Evolutionary conservation across 2,888 invertebrate species (phyloP).

Genomic region (Tortricodes alternella): DNA sequence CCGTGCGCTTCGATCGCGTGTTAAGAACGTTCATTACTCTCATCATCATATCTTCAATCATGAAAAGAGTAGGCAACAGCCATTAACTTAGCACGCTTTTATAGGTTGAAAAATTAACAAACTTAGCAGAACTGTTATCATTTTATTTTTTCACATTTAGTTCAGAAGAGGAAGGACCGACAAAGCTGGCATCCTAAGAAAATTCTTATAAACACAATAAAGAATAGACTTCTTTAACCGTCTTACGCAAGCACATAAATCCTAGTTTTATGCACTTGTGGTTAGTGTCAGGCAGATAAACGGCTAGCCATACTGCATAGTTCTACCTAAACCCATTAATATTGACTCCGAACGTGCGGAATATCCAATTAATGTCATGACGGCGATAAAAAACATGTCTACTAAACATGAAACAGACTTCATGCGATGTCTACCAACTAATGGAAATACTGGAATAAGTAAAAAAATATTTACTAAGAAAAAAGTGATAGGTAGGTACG

Average conservation of each 20-base stretch:
- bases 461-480: no score
- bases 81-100: no score
- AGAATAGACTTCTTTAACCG: constrained; percentile 6
- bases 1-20: no score
- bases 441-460: neutral
- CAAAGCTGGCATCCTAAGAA: neutral
- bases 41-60: no score
- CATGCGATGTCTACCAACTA: neutral
- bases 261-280: constrained; percentile 34
- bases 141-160: no score
- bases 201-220: neutral
- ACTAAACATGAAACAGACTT: constrained; percentile 21
- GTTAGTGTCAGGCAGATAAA: constrained; percentile 29
- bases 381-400: constrained; percentile 18
- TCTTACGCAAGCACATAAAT: constrained; percentile 33
- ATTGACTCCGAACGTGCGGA: constrained; percentile 36
- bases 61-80: no score
- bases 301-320: constrained; percentile 6
- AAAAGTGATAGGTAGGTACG: no score
- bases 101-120: no score
- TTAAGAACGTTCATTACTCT: no score
- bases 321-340: constrained; percentile 27
- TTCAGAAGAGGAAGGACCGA: neutral
- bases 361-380: constrained; percentile 38
- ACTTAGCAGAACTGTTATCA: no score